Base-by-base conservation (phyloP, 2,797 vertebrate genomes). In the Tangara arthus region DNA sequence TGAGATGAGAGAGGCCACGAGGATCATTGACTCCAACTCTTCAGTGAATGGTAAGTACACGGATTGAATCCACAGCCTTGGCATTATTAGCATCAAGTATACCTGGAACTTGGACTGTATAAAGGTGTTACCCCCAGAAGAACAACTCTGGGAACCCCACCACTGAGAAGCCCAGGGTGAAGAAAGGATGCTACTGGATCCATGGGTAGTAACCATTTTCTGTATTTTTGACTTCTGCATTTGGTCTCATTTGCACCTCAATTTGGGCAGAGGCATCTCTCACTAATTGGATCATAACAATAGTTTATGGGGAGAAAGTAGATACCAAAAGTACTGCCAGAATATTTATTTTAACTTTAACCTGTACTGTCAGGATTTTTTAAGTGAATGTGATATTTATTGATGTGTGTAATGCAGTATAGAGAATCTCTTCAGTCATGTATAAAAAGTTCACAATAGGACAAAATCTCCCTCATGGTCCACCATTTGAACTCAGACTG, bases 41-140 rank as follows among this genome's bases (percentile, higher is more conserved):
- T 21, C 28, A 34, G 24, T 12, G n/a, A 39, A 53, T 0, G 1
- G 13, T 11, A 9, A 0, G 0, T 8, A 18, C 24, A 46, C 34
- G 11, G 34, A 30, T 21, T 53, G 7, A 24, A 46, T 46, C 4
- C 34, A 46, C 28, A 68, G 3, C 24, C 28, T n/a, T n/a, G 63
- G 34, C 39, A n/a, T 46, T 34, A 18, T 26, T 9, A 46, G 47
- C 21, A 60, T 16, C 16, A 34, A 26, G 47, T 17, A 30, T 35
- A 32, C 18, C 26, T 55, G 56, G 14, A 55, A 18, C 24, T 15
- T 22, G 49, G 41, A 13, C 11, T 30, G 4, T 7, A 26, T 15
- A 26, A 34, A 47, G 30, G 17, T 34, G 26, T 2, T 27, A 27
- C 2, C 12, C 39, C 8, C 35, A 78, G 41, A 75, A 50, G 9